Percentiles rank a stretch among this genome's conserved stretches.
Conservation (phyloP, 2,888 invertebrate species). For the Cyrtodaria siliqua region DNA sequence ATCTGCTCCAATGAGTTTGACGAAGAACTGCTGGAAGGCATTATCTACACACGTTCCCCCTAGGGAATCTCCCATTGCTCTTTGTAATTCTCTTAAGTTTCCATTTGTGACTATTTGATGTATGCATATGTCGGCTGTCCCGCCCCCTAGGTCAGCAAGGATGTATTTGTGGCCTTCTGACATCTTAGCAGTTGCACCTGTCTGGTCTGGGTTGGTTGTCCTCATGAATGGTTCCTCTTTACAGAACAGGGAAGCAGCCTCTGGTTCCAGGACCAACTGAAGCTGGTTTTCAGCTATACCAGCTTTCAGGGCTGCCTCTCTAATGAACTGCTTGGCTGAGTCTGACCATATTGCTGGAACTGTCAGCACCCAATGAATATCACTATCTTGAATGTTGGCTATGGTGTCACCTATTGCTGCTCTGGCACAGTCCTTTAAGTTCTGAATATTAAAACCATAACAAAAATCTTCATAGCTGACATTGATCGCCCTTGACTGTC, state of each 20-base stretch:
- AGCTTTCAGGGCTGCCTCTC: slow-evolving; percentile 43
- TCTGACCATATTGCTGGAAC: slow-evolving; percentile 48
- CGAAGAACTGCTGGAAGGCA: slow-evolving; percentile 13
- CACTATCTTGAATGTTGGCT: slow-evolving; percentile 10
- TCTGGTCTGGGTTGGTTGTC: not conserved
- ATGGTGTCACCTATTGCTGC: slow-evolving; percentile 4
- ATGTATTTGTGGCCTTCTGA: slow-evolving; percentile 27
- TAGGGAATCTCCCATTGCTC: slow-evolving; percentile 25
- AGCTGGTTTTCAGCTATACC: slow-evolving; percentile 26
- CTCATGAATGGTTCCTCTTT: slow-evolving; percentile 1
- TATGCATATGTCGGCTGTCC: slow-evolving; percentile 36
- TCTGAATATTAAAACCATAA: slow-evolving; percentile 24
- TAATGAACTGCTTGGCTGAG: slow-evolving; percentile 43
- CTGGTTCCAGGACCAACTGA: slow-evolving; percentile 42
- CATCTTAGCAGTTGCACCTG: not conserved
- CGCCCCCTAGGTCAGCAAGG: slow-evolving; percentile 40
- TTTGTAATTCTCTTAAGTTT: slow-evolving; percentile 21
- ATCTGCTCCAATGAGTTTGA: slow-evolving; percentile 15
- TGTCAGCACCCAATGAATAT: slow-evolving; percentile 30
- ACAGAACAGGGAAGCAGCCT: slow-evolving; percentile 50
- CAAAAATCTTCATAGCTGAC: slow-evolving; percentile 19
- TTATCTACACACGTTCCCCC: slow-evolving; percentile 23
- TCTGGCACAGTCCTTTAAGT: slow-evolving; percentile 16
- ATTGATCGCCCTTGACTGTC: slow-evolving; percentile 36
- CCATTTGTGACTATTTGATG: slow-evolving; percentile 23